Base-by-base conservation (phyloP, 2,113 vertebrate species). In the Hyaena hyaena region DNA sequence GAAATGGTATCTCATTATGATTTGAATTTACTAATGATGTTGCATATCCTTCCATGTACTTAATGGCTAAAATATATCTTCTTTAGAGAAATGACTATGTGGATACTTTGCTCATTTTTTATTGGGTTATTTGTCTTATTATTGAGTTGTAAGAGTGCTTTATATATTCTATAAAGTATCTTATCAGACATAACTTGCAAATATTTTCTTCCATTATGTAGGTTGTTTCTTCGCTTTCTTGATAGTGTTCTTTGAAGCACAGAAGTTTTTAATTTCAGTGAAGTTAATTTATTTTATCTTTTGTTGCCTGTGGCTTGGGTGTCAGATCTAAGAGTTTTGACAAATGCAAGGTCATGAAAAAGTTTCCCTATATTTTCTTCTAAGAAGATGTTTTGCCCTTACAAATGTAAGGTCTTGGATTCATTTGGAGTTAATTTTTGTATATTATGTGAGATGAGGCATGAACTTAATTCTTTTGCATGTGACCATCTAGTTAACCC, bases 351-450 rank as follows among this genome's bases (percentile, higher is more conserved):
- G 43, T 68, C 26, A 10, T 80, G 50, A 61, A 91, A 45, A 90
- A 10, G 55, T 91, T 24, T 21, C n/a, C 19, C 12, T 82, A 85
- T 10, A 31, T 90, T 91, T 90, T 90, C 14, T 69, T 91, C 63
- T 69, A 45, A 61, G 48, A 79, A 68, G 24, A 31, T 77, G 26
- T 19, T 84, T 91, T 58, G 24, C 4, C 35, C 17, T 48, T 90
- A 61, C 16, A 35, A 35, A 35, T 35, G 35, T 35, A 35, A 35
- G 24, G 24, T 48, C 26, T 85, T 91, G 35, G 24, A 35, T 91
- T 69, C 24, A 79, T 61, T 91, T 86, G 77, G 16, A 91, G 50
- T 84, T 90, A 95, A 39, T 76, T 90, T 88, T 90, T 95, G 24
- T 69, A 69, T 31, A 58, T 79, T 48, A 48, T 48, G 10, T 91